Base-by-base conservation (phyloP, 2,797 vertebrate species). In the Lutjanus argentimaculatus region DNA sequence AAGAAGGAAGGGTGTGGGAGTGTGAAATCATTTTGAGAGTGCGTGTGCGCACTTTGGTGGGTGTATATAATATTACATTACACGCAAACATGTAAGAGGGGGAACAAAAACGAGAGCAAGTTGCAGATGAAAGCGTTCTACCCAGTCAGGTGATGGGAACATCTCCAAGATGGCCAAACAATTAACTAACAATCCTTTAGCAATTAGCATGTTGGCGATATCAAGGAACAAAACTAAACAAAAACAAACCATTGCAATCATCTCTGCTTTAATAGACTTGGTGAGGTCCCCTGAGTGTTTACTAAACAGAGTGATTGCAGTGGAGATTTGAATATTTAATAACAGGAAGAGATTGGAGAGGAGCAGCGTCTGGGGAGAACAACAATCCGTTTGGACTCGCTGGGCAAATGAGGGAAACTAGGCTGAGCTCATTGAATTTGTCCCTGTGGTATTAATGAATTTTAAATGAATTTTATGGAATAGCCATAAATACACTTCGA, bases 271-370 rank as follows among this genome's bases (percentile, higher is more conserved):
- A 92, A 95, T 91, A 85, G 90, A 80, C 83, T 77, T 76, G 79
- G 82, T 87, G 85, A 83, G 74, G 72, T 93, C 95, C 91, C 93
- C 75, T 22, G 90, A 91, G 94, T 87, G 91, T 91, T 89, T 85
- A 83, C 91, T 92, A 91, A 95, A 95, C 92, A 94, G 92, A 93
- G 88, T 89, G 89, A 92, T 92, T 89, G 92, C 80, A 14, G 84
- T 85, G 83, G 88, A 93, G 93, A 94, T 95, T 94, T 95, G 91
- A 94, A 94, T 95, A 95, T 95, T 94, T 95, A 94, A 95, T 94
- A 92, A 91, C 85, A 84, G 89, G 90, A 90, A 88, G 91, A 90
- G 92, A 93, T 88, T 90, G 91, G 86, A 93, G 90, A 91, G 79
- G 87, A 90, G 85, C 69, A 42, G 78, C 72, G 74, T 92, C 88